These are phyloP conservation scores for Tamias sibiricus DNA, from an alignment of 2,113 vertebrate genomes.

Conservation along the genomic window DNA sequence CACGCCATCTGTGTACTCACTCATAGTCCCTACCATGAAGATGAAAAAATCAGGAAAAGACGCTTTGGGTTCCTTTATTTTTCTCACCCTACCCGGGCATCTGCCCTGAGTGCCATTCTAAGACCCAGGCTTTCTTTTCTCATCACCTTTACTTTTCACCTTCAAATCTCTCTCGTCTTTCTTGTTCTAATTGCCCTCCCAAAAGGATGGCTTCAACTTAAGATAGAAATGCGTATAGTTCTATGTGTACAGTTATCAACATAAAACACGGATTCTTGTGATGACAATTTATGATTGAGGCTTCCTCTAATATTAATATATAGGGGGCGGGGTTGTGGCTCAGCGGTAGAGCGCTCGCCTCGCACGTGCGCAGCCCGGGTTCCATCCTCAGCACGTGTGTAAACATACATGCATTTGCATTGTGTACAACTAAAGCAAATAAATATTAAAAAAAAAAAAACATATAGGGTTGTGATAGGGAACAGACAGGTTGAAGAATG, in stretches of 20 bases:
- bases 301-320: not conserved
- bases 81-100: not conserved
- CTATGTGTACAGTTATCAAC: not conserved
- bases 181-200: not conserved
- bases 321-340: no score
- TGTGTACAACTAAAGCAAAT: no score
- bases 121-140: not conserved
- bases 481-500: not conserved
- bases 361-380: no score
- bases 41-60: not conserved
- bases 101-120: not conserved
- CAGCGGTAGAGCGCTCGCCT: no score
- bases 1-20: not conserved
- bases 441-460: no score
- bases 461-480: not conserved
- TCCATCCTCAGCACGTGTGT: no score
- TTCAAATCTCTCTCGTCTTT: not conserved
- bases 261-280: not conserved
- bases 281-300: not conserved
- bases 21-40: not conserved
- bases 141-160: not conserved
- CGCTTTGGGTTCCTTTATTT: not conserved
- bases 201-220: not conserved
- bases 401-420: no score
- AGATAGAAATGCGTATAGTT: not conserved